A percentile compares a stretch with the other conserved stretches of the same genome.
These are phyloP conservation scores for Crocidura indochinensis DNA, from an alignment of 2,797 vertebrate genomes.

Conservation along the genomic window DNA sequence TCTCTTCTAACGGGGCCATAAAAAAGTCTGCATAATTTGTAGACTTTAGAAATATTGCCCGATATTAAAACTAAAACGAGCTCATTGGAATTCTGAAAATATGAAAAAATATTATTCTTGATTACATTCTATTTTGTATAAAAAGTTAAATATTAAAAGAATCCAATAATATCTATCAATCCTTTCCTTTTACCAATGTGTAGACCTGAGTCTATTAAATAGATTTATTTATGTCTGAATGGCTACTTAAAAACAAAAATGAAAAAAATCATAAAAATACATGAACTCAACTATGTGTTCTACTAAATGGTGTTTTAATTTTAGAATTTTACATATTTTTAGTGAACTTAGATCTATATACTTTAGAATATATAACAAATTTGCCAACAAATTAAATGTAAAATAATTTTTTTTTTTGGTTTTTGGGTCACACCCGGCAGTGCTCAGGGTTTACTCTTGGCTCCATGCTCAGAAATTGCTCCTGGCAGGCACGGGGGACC, in stretches of 20 bases:
- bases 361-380: not conserved
- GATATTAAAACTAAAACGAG: not conserved
- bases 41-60: slow-evolving; percentile 2
- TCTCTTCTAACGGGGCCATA: not conserved
- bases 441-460: too few species aligned
- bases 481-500: too few species aligned
- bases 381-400: slow-evolving; percentile 11
- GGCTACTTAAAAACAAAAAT: slow-evolving; percentile 10
- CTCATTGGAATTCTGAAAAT: slow-evolving; percentile 6
- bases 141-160: not conserved
- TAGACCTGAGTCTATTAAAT: not conserved
- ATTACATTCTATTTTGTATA: slow-evolving; percentile 39
- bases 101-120: slow-evolving; percentile 15
- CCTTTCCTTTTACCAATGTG: not conserved
- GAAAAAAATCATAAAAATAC: not conserved
- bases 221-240: not conserved
- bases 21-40: not conserved
- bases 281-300: not conserved
- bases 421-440: too few species aligned
- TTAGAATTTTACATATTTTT: not conserved
- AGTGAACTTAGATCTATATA: not conserved
- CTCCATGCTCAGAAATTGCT: too few species aligned
- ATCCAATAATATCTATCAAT: not conserved
- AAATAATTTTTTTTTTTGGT: not conserved
- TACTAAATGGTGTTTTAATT: slow-evolving; percentile 23